phyloP scores from a whole-genome alignment of 53 echinoderm and acorn worm genomes.

The Stichopus horrens region DNA sequence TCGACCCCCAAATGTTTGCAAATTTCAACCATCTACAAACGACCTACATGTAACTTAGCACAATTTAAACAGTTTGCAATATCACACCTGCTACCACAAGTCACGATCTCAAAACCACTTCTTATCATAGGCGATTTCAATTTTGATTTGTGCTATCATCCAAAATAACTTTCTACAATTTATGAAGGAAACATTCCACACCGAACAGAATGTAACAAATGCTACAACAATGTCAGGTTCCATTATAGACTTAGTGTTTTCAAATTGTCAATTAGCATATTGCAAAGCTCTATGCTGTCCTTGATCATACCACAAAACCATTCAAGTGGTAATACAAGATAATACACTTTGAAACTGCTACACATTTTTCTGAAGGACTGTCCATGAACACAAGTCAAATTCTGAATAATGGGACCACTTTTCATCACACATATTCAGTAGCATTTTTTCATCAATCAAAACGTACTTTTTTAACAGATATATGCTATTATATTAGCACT shows the following conservation, averaged over 20 bases:
- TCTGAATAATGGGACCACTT: too few relatives aligned
- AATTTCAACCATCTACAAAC: background rate
- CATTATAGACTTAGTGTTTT: constrained; percentile 7
- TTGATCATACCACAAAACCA: constrained; percentile 21
- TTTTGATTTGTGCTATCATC: constrained; percentile 13
- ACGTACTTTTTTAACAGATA: too few relatives aligned
- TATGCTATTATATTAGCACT: too few relatives aligned
- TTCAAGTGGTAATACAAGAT: background rate
- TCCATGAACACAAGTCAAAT: too few relatives aligned
- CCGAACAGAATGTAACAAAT: background rate
- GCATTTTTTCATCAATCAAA: too few relatives aligned
- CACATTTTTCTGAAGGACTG: too few relatives aligned
- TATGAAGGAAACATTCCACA: background rate
- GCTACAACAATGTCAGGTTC: background rate
- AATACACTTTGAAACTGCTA: too few relatives aligned
- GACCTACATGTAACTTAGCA: background rate
- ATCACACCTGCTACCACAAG: constrained; percentile 8
- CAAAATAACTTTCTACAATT: background rate
- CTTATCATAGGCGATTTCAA: constrained; percentile 57
- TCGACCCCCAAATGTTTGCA: background rate
- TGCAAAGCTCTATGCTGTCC: background rate
- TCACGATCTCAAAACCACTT: constrained; percentile 18
- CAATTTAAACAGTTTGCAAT: background rate
- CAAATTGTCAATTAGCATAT: background rate
- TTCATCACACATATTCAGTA: too few relatives aligned